Evolutionary conservation across 1,140 invertebrate genomes (phyloP).

Genomic region (Drosophila malerkotliana): DNA sequence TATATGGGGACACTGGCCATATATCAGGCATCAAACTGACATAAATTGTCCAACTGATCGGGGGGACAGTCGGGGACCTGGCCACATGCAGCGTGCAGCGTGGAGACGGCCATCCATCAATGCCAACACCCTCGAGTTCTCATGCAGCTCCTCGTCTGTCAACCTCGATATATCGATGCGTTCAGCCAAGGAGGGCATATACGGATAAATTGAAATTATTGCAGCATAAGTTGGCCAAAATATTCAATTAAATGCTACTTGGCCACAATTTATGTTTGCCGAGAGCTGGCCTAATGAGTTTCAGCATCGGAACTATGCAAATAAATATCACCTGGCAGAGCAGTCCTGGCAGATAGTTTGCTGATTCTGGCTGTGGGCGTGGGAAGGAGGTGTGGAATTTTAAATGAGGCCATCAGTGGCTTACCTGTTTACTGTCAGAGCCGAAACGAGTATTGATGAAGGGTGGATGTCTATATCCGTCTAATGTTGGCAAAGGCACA

Average conservation of each 20-base stretch:
- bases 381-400: conserved; percentile 15
- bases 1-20: conserved; percentile 40
- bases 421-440: conserved; percentile 31
- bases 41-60: conserved; percentile 68
- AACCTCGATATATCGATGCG: conserved; percentile 53
- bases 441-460: conserved; percentile 51
- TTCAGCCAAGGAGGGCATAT: not conserved
- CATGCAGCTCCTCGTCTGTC: conserved; percentile 42
- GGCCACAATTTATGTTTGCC: conserved; percentile 66
- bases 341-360: conserved; percentile 1
- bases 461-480: conserved; percentile 11
- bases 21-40: conserved; percentile 70
- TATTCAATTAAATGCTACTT: conserved; percentile 74
- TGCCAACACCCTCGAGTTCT: conserved; percentile 68
- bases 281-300: conserved; percentile 60
- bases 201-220: conserved; percentile 70
- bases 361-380: not conserved
- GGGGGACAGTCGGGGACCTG: not conserved
- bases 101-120: conserved; percentile 67
- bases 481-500: not conserved
- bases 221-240: conserved; percentile 70
- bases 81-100: conserved; percentile 8
- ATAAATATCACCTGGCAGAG: conserved; percentile 28
- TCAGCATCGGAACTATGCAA: conserved; percentile 39
- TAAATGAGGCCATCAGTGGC: conserved; percentile 33